Base-by-base conservation (phyloP, 2,113 vertebrate species). In the Lamprotornis superbus region DNA sequence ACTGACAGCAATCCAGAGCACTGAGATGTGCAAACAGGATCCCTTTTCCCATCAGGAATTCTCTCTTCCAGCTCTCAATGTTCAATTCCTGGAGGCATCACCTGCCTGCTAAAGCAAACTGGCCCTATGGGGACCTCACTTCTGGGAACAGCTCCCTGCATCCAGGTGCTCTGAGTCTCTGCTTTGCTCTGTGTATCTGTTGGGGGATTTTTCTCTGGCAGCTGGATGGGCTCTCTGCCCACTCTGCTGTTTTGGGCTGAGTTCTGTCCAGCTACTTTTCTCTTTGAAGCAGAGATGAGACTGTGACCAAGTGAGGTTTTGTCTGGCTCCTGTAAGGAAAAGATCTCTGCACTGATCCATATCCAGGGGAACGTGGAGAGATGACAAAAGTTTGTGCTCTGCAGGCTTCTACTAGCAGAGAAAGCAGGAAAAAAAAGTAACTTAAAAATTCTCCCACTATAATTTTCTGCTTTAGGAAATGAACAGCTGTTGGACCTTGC, bases 221-320 rank as follows among this genome's bases (percentile, higher is more conserved):
- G 28, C 10, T 35, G 13, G n/a, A 53, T 19, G 46, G 81, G 76
- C 10, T 37, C 68, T 60, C 49, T 83, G 68, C 59, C 59, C 1
- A 0, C 63, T 76, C 35, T 70, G 35, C 59, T 37, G 19, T 1
- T 0, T 13, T 49, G 65, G 31, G 56, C 31, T 74, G 65, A 22
- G 70, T 65, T 77, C 37, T 2, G 3, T 20, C 30, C 49, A 53
- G 76, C 31, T 63, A 5, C 65, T 83, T 73, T 68, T 44, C 53
- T 50, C 57, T 60, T 52, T 56, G 71, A 52, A 55, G 53, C 25
- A 27, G 1, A 18, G 76, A 15, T 52, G 55, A 77, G 33, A 28
- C 24, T 0, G 0, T 46, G 35, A 42, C 30, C 0, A 11, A 85
- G 15, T 0, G 5, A 92, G 44, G 27, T 20, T 93, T 95, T 55